Base-by-base conservation (phyloP, 2,888 invertebrate genomes). In the Capitulum mitella region DNA sequence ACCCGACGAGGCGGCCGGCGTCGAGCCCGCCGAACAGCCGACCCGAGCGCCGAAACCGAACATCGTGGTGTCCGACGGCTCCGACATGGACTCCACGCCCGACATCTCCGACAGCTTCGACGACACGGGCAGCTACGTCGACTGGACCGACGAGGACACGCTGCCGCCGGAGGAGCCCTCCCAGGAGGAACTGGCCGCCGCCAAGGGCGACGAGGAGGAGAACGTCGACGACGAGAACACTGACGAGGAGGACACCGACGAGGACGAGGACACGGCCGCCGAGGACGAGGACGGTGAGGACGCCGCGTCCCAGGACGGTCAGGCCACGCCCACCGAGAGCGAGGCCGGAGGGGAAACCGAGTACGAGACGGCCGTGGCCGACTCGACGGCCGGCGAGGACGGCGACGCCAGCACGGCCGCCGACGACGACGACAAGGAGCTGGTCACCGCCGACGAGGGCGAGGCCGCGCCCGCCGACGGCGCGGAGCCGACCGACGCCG, bases 91-190 rank as follows among this genome's bases (percentile, higher is more conserved):
- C 10, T 70, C 26, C 19, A 19, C 19, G 37, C 2, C 26, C 22
- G 70, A 70, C 29, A 22, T 70, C 70, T n/a, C 40, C 70, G 70
- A 70, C 70, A 70, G 70, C 40, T 70, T 70, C 40, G 70, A 70
- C 32, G 76, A 76, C 43, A 16, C 76, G 14, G 43, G 46, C 46
- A 32, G 32, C 46, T 76, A 76, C 46, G 8, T 48, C 32, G 76
- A 76, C 32, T 76, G 76, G 76, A 76, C 76, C 6, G 76, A 76
- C 46, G 76, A 76, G 76, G 76, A 48, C 29, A 70, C 70, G 40
- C 40, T 70, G 70, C 70, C 70, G 37, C 70, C 70, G 10, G 70
- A 70, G 37, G 70, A 40, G 34, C 34, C 34, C 10, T 70, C 70
- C 10, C 70, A 70, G 70, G 70, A 70, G 26, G 22, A 37, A 26